Evolutionary conservation across 2,888 invertebrate genomes (phyloP).

Genomic region (Macaria liturata): DNA sequence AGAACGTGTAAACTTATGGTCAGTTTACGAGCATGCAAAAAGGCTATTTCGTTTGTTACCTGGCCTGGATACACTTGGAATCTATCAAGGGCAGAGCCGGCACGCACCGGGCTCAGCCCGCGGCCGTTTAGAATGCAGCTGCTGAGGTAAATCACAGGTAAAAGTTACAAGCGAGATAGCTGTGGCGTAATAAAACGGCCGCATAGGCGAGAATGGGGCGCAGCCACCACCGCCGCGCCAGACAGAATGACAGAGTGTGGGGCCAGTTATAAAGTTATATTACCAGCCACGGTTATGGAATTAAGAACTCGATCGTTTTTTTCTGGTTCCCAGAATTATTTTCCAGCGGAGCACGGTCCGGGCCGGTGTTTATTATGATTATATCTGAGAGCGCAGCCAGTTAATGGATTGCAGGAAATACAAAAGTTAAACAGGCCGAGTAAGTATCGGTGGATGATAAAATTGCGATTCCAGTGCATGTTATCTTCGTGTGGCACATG

Average conservation of each 20-base stretch:
- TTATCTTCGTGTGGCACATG: conserved; percentile 18
- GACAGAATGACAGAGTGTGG: conserved; percentile 23
- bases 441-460: conserved; percentile 31
- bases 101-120: conserved; percentile 29
- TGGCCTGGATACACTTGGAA: conserved; percentile 31
- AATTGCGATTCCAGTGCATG: conserved; percentile 18
- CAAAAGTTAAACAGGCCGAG: conserved; percentile 33
- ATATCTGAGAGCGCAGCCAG: conserved; percentile 35
- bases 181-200: conserved; percentile 25
- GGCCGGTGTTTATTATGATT: conserved; percentile 38
- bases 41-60: conserved; percentile 29
- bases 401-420: conserved; percentile 42
- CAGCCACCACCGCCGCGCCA: background rate
- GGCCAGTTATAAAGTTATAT: conserved; percentile 6
- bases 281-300: conserved; percentile 21
- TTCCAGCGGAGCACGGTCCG: conserved; percentile 23
- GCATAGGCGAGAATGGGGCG: conserved; percentile 8
- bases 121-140: conserved; percentile 22
- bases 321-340: conserved; percentile 34
- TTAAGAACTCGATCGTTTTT: conserved; percentile 24
- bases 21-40: conserved; percentile 31
- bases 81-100: conserved; percentile 29
- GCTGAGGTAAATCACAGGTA: conserved; percentile 29
- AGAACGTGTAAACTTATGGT: conserved; percentile 23
- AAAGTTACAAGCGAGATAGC: conserved; percentile 24